Evolutionary conservation across 2,113 vertebrate species (phyloP), one percentile per base, ranked within the genome.

Genomic region (Bubo bubo): DNA sequence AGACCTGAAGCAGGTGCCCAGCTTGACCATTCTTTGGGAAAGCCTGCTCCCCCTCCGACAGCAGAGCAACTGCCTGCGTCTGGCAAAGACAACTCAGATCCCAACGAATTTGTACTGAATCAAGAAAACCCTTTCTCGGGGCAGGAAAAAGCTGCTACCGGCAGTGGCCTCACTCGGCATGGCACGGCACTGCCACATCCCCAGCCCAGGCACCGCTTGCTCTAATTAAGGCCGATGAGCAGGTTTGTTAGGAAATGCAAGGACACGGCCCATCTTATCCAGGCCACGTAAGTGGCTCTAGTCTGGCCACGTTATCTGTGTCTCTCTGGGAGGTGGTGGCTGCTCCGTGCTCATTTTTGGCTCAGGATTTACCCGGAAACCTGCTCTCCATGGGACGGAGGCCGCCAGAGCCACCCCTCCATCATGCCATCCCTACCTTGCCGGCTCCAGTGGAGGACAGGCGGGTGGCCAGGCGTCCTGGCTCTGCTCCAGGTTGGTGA

Each of bases 371-470:
- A 22, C 64, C 73, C 27, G 66, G n/a, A 77, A 71, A 59, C 15
- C 49, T 35, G 58, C 12, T 45, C 58, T 49, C 49, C 12, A 3
- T 0, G 18, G 67, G 12, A 55, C 2, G 14, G 16, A 62, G 63
- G 34, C 62, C 1, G 1, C 32, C 58, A 37, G 32, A 76, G 50
- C 55, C 45, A 59, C 8, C 21, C 60, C 3, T 2, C 30, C 37
- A 26, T 17, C 26, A 45, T 1, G 3, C 7, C 4, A 1, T 8
- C 62, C 81, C 87, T 97, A 99, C 99, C 98, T 99, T 28, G 97
- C 97, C 2, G 99, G 98, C 91, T 99, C 98, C 96, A 99, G 96
- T 0, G 99, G 98, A 17, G 99, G 99, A 79, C 99, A 99, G 80
- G 98, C 98, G 0, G 98, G 97, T 2, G 99, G 99, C 98, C 98